A percentile compares a stretch with the other conserved stretches of the same genome.
These are phyloP conservation scores for Sebastes nivosus DNA, from an alignment of 2,797 vertebrate genomes.

Conservation along the genomic window DNA sequence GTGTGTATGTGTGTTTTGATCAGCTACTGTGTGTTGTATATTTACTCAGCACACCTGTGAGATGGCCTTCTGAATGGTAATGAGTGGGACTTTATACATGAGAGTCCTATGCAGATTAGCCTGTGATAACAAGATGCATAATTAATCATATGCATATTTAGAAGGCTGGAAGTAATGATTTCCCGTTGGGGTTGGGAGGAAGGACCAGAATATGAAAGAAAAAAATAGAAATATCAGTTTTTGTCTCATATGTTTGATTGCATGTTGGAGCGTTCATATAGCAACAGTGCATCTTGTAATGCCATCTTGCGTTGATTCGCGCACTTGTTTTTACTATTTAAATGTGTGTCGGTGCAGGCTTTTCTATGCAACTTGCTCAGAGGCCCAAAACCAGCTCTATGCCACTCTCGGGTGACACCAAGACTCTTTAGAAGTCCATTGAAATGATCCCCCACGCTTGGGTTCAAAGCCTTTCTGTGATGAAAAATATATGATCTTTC, in stretches of 20 bases:
- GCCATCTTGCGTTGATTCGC: not conserved
- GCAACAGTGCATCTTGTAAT: not conserved
- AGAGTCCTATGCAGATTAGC: constrained; percentile 76
- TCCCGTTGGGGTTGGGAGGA: constrained; percentile 61
- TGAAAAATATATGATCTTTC: constrained; percentile 70
- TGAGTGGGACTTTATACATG: constrained; percentile 67
- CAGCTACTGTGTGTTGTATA: constrained; percentile 53
- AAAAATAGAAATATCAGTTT: constrained; percentile 31
- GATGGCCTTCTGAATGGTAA: constrained; percentile 64
- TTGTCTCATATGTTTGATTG: not conserved
- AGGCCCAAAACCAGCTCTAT: constrained; percentile 14
- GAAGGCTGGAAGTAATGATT: constrained; percentile 67
- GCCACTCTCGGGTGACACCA: constrained; percentile 42
- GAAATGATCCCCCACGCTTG: constrained; percentile 54
- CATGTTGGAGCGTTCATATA: not conserved
- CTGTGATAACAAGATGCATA: constrained; percentile 77
- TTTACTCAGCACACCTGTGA: constrained; percentile 72
- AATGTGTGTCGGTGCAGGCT: not conserved
- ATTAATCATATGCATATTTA: constrained; percentile 80
- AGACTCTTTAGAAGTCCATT: constrained; percentile 59
- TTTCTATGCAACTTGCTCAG: constrained; percentile 30
- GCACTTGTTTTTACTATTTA: constrained; percentile 3
- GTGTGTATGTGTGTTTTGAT: constrained; percentile 14
- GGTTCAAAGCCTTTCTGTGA: constrained; percentile 65
- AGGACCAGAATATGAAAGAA: constrained; percentile 59